phyloP scores from a whole-genome alignment of 2,888 invertebrate species.

The Pogonocherus hispidulus region DNA sequence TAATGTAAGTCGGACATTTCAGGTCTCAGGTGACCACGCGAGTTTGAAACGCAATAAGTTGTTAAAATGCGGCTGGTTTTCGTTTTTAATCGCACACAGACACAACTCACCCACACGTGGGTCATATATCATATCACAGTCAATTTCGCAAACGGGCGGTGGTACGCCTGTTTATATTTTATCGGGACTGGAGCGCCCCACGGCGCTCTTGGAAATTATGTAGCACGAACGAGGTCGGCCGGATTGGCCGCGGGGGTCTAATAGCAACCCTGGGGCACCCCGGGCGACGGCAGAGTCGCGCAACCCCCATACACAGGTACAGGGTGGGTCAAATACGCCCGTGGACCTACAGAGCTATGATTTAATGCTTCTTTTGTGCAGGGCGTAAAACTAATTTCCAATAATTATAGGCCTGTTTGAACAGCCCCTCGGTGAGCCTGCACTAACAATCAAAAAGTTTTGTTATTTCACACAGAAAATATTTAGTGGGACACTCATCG shows the following conservation, averaged over 20 bases:
- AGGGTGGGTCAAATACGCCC: not conserved
- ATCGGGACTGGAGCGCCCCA: constrained; percentile 57
- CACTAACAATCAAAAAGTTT: no score
- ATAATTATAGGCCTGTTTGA: no score
- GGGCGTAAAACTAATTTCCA: not conserved
- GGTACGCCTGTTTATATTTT: constrained; percentile 59
- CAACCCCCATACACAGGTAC: constrained; percentile 35
- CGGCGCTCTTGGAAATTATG: constrained; percentile 61
- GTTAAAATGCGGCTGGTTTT: not conserved
- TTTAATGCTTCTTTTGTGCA: not conserved
- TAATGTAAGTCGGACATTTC: no score
- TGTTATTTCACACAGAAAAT: no score
- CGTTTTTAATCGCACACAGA: constrained; percentile 4
- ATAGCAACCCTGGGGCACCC: constrained; percentile 56
- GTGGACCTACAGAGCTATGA: not conserved
- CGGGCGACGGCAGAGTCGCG: constrained; percentile 51
- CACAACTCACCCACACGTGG: constrained; percentile 51
- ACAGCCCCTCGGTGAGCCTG: no score
- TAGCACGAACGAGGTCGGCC: constrained; percentile 61
- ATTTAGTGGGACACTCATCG: no score
- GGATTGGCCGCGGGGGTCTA: constrained; percentile 57
- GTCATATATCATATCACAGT: constrained; percentile 54
- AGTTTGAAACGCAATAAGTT: no score
- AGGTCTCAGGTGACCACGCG: no score
- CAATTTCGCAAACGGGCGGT: constrained; percentile 52